Base-by-base conservation (phyloP, 2,888 invertebrate genomes). In the Colostygia pectinataria region DNA sequence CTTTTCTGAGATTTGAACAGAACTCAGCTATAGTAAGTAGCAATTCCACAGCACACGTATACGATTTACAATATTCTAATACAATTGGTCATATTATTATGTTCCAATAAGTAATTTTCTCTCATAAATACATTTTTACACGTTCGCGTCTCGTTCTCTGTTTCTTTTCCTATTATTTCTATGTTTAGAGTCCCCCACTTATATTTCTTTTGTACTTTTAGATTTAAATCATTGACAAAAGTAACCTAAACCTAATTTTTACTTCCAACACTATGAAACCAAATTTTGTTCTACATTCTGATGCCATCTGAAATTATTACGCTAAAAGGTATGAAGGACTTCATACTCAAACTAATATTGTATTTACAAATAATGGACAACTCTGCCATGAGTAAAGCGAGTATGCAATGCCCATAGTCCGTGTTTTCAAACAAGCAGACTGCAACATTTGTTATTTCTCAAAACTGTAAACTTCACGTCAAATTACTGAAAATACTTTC, bases 131-230 rank as follows among this genome's bases (percentile, higher is more conserved):
- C 76, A 77, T 73, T 80, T 77, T 71, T 74, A 78, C 74, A 81
- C 66, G 64, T 73, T 71, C 67, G 68, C 67, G 68, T 67, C 64
- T 66, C 68, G 53, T 66, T 66, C 68, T 66, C 55, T 66, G 59
- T 74, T 58, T 66, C 59, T 57, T 59, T 63, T 66, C 66, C 66
- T 67, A 68, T 69, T 66, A 68, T 66, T 73, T 66, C 61, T 70
- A 64, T 68, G 33, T 40, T 66, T 70, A 68, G 68, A 31, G 31
- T 31, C 72, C 70, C 66, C 71, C 80, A 74, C 66, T 75, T 76
- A 74, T 69, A 71, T 76, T 73, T 73, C 71, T 78, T 86, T 86
- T 86, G 86, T 86, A 86, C 86, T 86, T 83, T 64, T 81, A 77
- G 72, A 78, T 82, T 76, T 78, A 75, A 71, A 73, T 75, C 69